A percentile compares a stretch with the other conserved stretches of the same genome.
Evolutionary conservation across 2,797 vertebrate genomes (phyloP).

Genomic region (Coregonus ussuriensis): DNA sequence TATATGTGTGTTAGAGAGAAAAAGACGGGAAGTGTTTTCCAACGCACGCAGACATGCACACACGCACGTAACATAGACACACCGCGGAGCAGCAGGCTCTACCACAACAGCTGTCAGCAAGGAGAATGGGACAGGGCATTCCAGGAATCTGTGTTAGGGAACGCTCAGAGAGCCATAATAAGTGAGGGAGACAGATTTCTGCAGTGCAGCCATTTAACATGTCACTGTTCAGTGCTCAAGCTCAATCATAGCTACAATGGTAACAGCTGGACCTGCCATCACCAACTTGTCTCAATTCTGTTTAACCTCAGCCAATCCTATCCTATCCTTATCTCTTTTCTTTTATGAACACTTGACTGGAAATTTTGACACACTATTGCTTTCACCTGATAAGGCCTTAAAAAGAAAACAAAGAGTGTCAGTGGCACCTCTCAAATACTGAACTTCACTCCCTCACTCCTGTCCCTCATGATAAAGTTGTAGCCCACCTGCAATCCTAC

Average conservation of each 20-base stretch:
- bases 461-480: background rate
- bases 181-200: background rate
- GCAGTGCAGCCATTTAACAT: background rate
- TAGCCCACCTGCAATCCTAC: background rate
- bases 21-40: background rate
- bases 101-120: constrained; percentile 43
- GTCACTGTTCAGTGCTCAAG: no score
- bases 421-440: background rate
- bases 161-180: background rate
- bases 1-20: constrained; percentile 20
- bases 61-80: background rate
- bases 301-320: background rate
- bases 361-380: background rate
- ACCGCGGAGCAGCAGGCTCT: background rate
- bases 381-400: background rate
- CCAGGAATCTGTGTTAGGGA: constrained; percentile 9
- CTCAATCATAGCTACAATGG: background rate
- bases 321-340: background rate
- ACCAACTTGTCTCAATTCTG: background rate
- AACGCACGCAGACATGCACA: background rate
- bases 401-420: background rate
- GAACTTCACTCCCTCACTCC: background rate
- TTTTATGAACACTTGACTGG: background rate
- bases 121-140: background rate
- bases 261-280: background rate